Evolutionary conservation across 2,888 invertebrate genomes (phyloP).

Genomic region (Agrotis ipsilon): DNA sequence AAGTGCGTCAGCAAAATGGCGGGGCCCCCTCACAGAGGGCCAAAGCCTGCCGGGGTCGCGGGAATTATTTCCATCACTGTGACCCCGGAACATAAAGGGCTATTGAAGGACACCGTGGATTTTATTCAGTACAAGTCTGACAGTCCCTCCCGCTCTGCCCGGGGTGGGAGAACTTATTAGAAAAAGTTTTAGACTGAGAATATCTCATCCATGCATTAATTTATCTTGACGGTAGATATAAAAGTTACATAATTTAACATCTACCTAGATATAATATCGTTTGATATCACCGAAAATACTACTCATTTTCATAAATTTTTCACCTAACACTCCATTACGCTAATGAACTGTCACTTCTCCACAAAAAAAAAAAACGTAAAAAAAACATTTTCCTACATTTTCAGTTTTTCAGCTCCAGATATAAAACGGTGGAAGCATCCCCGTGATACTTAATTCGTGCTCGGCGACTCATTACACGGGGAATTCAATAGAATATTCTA

Average conservation of each 20-base stretch:
- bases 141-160: too few species aligned
- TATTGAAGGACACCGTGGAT: too few species aligned
- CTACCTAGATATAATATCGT: background rate
- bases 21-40: too few species aligned
- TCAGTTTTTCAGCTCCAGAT: constrained; percentile 18
- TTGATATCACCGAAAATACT: background rate
- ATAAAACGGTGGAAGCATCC: constrained; percentile 15
- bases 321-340: background rate
- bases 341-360: constrained; percentile 27
- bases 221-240: background rate
- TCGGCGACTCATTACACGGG: constrained; percentile 63
- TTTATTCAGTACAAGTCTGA: too few species aligned
- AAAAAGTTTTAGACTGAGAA: too few species aligned
- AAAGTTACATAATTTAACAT: background rate
- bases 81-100: too few species aligned
- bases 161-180: too few species aligned
- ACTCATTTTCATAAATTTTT: background rate
- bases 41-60: too few species aligned
- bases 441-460: constrained; percentile 58
- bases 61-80: too few species aligned
- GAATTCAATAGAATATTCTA: constrained; percentile 66
- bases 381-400: constrained; percentile 25
- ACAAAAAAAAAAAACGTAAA: constrained; percentile 6
- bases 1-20: too few species aligned
- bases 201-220: background rate